Conservation (phyloP, 1,140 invertebrate genomes). For the Oncopeltus fasciatus region DNA sequence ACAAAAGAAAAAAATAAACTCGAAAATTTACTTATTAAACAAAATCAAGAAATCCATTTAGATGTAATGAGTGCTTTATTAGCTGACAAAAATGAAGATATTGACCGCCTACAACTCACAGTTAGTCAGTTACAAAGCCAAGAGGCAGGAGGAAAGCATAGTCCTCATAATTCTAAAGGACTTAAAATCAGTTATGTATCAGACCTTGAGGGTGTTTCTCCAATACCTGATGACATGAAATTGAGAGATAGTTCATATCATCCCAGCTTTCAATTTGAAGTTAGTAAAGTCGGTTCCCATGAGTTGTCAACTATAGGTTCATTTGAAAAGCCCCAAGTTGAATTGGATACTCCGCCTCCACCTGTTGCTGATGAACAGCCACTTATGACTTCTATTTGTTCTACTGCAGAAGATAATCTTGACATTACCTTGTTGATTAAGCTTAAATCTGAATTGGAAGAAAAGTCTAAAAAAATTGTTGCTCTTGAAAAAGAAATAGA, state of each 20-base stretch:
- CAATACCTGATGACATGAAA: constrained; percentile 8
- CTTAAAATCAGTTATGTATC: constrained; percentile 18
- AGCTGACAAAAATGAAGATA: constrained; percentile 50
- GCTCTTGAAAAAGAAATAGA: constrained; percentile 41
- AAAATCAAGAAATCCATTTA: constrained; percentile 13
- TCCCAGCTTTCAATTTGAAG: background rate
- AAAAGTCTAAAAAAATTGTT: constrained; percentile 36
- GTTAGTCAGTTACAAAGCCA: constrained; percentile 3
- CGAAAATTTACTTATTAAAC: constrained; percentile 29
- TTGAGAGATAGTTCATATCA: constrained; percentile 2
- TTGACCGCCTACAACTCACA: constrained; percentile 37
- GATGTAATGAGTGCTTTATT: constrained; percentile 43
- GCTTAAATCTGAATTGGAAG: constrained; percentile 35
- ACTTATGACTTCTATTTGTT: too few relatives aligned
- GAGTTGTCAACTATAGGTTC: background rate
- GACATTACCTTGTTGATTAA: constrained; percentile 19
- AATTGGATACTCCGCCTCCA: too few relatives aligned
- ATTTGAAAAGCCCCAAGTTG: too few relatives aligned
- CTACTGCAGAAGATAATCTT: background rate
- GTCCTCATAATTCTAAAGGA: constrained; percentile 16
- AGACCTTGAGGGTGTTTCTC: background rate
- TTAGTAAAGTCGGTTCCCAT: background rate
- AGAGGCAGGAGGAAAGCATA: background rate
- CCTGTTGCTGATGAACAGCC: too few relatives aligned
- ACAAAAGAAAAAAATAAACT: constrained; percentile 38